phyloP scores from a whole-genome alignment of 2,797 vertebrate species.

The Hipposideros larvatus region DNA sequence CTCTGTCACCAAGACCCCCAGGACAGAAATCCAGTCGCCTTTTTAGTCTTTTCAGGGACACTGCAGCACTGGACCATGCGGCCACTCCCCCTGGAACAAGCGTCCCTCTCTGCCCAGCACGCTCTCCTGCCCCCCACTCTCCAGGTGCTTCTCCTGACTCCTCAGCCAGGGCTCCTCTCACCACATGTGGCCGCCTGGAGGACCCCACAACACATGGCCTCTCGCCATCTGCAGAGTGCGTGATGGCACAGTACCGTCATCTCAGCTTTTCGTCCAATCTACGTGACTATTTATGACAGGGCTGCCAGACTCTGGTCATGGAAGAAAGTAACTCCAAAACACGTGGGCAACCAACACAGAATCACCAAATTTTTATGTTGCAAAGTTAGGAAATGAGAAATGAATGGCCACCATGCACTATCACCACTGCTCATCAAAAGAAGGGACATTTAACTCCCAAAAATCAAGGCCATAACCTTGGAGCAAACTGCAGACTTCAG shows the following conservation, averaged over 20 bases:
- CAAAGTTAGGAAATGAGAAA: background rate
- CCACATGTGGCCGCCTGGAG: background rate
- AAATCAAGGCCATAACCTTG: background rate
- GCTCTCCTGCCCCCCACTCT: background rate
- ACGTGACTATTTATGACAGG: fast-evolving
- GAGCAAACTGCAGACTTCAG: no score
- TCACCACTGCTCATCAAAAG: background rate
- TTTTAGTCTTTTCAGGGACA: background rate
- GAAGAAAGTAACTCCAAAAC: fast-evolving
- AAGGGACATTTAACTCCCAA: background rate
- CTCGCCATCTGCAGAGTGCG: fast-evolving
- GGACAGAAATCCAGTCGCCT: background rate
- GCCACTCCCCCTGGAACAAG: background rate
- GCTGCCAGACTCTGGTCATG: no score
- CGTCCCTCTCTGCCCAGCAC: background rate
- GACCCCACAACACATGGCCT: background rate
- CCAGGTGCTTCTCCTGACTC: no score
- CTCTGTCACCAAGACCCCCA: background rate
- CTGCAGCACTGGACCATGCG: fast-evolving
- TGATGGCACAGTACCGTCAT: background rate
- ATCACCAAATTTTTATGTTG: background rate
- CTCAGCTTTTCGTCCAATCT: fast-evolving
- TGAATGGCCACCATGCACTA: background rate
- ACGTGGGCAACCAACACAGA: fast-evolving
- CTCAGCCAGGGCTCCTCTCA: background rate